Conservation (phyloP, 2,113 vertebrate genomes). For the Microcebus jonahi region DNA sequence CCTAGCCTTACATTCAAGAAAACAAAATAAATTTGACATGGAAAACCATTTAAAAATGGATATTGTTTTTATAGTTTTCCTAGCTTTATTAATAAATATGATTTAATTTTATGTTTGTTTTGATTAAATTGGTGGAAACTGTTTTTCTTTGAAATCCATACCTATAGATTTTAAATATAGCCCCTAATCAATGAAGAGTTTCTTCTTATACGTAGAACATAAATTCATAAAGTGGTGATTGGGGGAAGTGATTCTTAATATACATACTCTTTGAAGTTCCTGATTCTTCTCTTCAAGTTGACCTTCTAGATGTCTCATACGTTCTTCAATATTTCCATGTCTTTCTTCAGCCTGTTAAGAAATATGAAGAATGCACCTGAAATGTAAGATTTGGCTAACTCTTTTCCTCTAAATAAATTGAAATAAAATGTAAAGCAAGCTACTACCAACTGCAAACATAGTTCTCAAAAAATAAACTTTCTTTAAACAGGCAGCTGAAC, state of each 20-base stretch:
- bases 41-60: not conserved
- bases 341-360: constrained; percentile 96
- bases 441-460: constrained; percentile 90
- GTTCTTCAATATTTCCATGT: constrained; percentile 98
- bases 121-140: not conserved
- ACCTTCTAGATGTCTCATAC: constrained; percentile 97
- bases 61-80: not conserved
- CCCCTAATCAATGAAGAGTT: not conserved
- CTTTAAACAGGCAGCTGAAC: constrained; percentile 91
- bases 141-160: not conserved
- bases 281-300: constrained; percentile 99
- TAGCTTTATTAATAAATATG: not conserved
- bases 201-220: not conserved
- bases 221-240: not conserved
- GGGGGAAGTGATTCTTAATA: not conserved
- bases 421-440: constrained; percentile 92
- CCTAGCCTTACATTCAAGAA: constrained; percentile 89
- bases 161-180: not conserved
- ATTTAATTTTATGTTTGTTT: constrained; percentile 31
- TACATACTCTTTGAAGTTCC: constrained; percentile 96
- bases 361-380: constrained; percentile 77
- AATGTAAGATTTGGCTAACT: constrained; percentile 71
- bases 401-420: constrained; percentile 75
- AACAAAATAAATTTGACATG: constrained; percentile 10
- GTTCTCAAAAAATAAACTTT: constrained; percentile 87